These are phyloP conservation scores for Carassius auratus DNA, from an alignment of 2,113 vertebrate species.

Conservation along the genomic window DNA sequence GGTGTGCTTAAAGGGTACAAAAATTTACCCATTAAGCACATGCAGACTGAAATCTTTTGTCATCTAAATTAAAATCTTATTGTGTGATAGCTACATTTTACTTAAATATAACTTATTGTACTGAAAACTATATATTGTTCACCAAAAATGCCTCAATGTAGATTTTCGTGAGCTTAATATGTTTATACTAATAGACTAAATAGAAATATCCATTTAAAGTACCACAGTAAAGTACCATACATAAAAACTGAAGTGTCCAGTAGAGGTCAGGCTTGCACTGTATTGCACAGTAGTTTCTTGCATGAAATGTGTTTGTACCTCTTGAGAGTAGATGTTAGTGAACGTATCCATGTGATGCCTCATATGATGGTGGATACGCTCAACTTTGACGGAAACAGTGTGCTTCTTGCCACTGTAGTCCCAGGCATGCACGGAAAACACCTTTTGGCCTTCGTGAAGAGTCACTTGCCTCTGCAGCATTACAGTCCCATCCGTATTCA, in stretches of 20 bases:
- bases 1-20: too few species aligned
- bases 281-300: too few species aligned
- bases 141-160: too few species aligned
- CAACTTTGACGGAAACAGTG: conserved; percentile 56
- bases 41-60: too few species aligned
- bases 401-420: conserved; percentile 61
- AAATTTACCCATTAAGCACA: too few species aligned
- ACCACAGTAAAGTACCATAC: not conserved
- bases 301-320: conserved; percentile 37
- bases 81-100: too few species aligned
- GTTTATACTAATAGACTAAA: not conserved
- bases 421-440: conserved; percentile 65
- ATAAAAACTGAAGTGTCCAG: conserved; percentile 11
- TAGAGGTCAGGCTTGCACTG: conserved; percentile 41
- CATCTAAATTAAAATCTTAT: too few species aligned
- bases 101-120: too few species aligned
- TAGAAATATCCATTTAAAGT: not conserved
- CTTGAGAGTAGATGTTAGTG: not conserved
- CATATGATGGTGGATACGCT: conserved; percentile 27
- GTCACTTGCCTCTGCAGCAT: conserved; percentile 56
- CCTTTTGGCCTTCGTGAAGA: conserved; percentile 60
- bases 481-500: conserved; percentile 63
- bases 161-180: too few species aligned
- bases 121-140: too few species aligned
- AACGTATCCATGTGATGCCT: not conserved